Conservation (phyloP, 37 sponge, comb jelly and placozoan genomes). For the Chondrosia reniformis region DNA sequence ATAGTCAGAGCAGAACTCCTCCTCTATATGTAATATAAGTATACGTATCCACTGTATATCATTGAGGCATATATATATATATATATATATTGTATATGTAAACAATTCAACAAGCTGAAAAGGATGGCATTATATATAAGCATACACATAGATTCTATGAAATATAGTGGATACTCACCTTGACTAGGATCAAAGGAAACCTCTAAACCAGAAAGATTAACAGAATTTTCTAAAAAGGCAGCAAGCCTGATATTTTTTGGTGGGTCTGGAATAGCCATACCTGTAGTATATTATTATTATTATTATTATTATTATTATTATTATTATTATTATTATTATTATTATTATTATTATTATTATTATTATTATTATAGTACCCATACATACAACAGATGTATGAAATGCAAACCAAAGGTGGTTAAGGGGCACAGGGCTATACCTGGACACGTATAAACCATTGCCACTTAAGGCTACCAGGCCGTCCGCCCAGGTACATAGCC, state of each 20-base stretch:
- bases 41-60: neutral
- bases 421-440: no score
- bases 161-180: neutral
- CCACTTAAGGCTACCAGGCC: no score
- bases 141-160: neutral
- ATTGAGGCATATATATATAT: neutral
- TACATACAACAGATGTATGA: no score
- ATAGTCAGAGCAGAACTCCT: no score
- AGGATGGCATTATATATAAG: neutral
- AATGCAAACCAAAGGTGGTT: no score
- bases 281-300: neutral
- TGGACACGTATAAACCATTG: no score
- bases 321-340: neutral
- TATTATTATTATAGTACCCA: no score
- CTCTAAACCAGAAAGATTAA: neutral
- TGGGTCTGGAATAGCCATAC: neutral
- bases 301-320: neutral
- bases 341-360: neutral
- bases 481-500: no score
- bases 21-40: neutral
- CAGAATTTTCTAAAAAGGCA: neutral
- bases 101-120: neutral
- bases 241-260: neutral
- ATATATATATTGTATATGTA: neutral
- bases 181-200: neutral